Base-by-base conservation (phyloP, 2,113 vertebrate genomes). In the Cairina moschata region DNA sequence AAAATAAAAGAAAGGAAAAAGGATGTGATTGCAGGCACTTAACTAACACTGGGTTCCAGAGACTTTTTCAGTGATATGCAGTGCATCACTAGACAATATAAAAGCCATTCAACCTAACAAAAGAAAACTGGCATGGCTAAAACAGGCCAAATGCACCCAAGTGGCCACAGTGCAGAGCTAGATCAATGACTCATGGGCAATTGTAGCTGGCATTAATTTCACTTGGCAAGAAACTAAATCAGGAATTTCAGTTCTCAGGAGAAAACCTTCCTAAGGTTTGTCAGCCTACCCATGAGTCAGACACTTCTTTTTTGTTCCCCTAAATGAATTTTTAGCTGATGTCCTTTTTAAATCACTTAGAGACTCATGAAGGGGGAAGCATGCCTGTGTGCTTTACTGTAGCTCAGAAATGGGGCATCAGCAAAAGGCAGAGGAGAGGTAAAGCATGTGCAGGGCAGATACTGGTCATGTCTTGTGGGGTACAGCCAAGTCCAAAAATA, bases 21-120 rank as follows among this genome's bases (percentile, higher is more conserved):
- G 17, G 26, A 25, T 34, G 56, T 92, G 84, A 96, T 97, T 97
- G 84, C 89, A 95, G 71, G 69, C 81, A 87, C 54, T 95, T 84
- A 72, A 72, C 31, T 54, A 82, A n/a, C 0, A 9, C 62, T 83
- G 40, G 50, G 13, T 69, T 89, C 74, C 90, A 85, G 71, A 58
- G 38, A 74, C 68, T 67, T 94, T 94, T 89, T 55, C 68, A 40
- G 72, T 40, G 75, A 46, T 77, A 32, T 9, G 26, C 63, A 65
- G 42, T 54, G 50, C 67, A 48, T 65, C 73, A 46, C 40, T 54
- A 34, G 42, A 68, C 0, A 1, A 87, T 82, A 82, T 14, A 82
- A 93, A 95, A 95, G 86, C 77, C 38, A 78, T 95, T 73, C 84
- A 81, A 48, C 62, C 69, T 89, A 82, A 72, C 56, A 84, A 91